phyloP scores from a whole-genome alignment of 2,888 invertebrate species.

The Drepanosiphum platanoidis region DNA sequence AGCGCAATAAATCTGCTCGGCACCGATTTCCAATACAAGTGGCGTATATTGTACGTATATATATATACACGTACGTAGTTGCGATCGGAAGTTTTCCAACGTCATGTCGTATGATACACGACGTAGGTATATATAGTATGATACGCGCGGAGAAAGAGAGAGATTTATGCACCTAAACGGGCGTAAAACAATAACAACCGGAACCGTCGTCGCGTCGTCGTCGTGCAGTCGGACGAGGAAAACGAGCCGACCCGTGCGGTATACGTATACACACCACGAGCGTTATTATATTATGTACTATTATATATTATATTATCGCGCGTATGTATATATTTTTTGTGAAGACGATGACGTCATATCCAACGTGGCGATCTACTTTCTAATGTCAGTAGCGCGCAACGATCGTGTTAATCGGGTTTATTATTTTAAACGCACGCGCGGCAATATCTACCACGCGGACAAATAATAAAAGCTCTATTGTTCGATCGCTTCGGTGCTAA shows the following conservation, averaged over 20 bases:
- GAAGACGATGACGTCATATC: conserved; percentile 5
- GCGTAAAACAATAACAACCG: conserved; percentile 45
- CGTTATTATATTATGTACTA: background rate
- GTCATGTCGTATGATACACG: background rate
- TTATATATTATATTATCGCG: background rate
- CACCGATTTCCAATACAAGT: conserved; percentile 11
- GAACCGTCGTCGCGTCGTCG: conserved; percentile 28
- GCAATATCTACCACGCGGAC: background rate
- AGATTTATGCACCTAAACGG: conserved; percentile 22
- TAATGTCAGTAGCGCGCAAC: conserved; percentile 59
- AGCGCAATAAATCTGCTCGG: conserved; percentile 31
- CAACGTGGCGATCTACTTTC: conserved; percentile 33
- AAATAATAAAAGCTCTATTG: conserved; percentile 40
- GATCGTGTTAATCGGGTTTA: conserved; percentile 55
- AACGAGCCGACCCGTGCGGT: background rate
- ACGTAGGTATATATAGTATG: background rate
- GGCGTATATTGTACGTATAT: too few relatives aligned
- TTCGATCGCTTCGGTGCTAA: conserved; percentile 44
- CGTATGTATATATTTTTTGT: background rate
- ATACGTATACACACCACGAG: background rate
- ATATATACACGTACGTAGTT: too few relatives aligned
- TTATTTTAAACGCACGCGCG: conserved; percentile 38
- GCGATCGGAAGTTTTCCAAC: conserved; percentile 33
- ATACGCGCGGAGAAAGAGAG: background rate
- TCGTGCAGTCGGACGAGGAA: background rate